phyloP scores from a whole-genome alignment of 2,888 invertebrate species.

The Antheraea assamensis region DNA sequence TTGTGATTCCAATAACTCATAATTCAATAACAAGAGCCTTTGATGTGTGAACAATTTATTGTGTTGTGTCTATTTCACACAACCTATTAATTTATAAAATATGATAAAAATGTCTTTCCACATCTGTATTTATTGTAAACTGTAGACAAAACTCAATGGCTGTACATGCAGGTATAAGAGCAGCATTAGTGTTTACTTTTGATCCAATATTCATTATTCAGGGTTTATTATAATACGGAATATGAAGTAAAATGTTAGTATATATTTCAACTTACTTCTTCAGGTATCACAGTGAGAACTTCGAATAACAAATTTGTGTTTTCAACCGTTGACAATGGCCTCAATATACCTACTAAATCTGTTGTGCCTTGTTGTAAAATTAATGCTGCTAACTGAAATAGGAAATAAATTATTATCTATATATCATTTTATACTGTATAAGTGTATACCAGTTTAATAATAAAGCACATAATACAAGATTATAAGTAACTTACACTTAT shows the following conservation, averaged over 20 bases:
- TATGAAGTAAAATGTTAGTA: background rate
- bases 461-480: background rate
- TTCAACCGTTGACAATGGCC: constrained; percentile 81
- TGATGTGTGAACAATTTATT: no score
- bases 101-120: no score
- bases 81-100: no score
- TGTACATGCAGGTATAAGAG: no score
- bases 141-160: no score
- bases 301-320: constrained; percentile 84
- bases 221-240: background rate
- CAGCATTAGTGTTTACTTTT: no score
- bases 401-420: background rate
- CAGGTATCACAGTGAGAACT: constrained; percentile 92
- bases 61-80: no score
- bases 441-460: background rate
- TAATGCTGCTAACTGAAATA: constrained; percentile 90
- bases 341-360: constrained; percentile 89
- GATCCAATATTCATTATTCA: no score
- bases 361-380: constrained; percentile 86
- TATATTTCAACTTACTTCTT: constrained; percentile 85
- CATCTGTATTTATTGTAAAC: no score
- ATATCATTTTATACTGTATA: background rate
- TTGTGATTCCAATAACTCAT: no score
- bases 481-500: constrained; percentile 86
- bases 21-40: no score